Evolutionary conservation across 1,140 invertebrate species (phyloP).

Genomic region (Caligus rogercresseyi): DNA sequence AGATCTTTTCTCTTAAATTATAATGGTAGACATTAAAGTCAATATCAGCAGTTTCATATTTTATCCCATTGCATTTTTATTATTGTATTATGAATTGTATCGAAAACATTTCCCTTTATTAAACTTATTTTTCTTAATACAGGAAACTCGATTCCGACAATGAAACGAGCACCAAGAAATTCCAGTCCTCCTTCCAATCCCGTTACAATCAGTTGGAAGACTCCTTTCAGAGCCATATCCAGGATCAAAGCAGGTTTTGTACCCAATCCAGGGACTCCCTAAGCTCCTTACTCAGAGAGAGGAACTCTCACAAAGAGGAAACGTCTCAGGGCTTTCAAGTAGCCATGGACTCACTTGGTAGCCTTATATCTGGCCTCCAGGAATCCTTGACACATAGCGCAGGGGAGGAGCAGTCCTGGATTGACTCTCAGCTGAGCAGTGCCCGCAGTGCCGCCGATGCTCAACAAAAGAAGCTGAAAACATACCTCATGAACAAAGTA

Average conservation of each 20-base stretch:
- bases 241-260: background rate
- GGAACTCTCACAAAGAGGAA: background rate
- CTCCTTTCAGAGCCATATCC: background rate
- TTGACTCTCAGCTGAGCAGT: background rate
- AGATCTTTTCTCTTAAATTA: no score
- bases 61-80: no score
- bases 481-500: background rate
- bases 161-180: background rate
- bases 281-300: background rate
- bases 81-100: no score
- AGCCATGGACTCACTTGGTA: background rate
- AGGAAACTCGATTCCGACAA: background rate
- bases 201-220: background rate
- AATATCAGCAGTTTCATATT: background rate
- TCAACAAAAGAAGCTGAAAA: background rate
- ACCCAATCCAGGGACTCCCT: background rate
- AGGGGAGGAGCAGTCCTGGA: background rate
- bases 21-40: background rate
- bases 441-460: background rate
- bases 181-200: constrained; percentile 3
- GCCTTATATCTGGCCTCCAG: background rate
- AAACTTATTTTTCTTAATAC: no score
- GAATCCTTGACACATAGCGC: background rate
- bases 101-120: no score
- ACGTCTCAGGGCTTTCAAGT: background rate